These are phyloP conservation scores for Trematomus loennbergii DNA, from an alignment of 2,113 vertebrate species.

Conservation along the genomic window DNA sequence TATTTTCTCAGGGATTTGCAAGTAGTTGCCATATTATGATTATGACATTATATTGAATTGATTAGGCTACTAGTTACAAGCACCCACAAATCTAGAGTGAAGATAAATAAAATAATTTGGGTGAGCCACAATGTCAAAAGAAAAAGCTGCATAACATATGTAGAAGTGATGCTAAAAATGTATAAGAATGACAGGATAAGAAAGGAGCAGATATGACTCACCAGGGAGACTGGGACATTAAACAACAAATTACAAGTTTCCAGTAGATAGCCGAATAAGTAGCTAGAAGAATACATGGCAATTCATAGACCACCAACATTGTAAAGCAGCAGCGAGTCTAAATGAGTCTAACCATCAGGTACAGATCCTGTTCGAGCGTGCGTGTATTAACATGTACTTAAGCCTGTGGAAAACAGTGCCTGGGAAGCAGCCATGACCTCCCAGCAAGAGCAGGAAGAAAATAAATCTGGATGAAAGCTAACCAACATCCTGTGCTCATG, in stretches of 20 bases:
- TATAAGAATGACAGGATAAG: background rate
- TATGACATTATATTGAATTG: background rate
- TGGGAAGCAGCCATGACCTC: slow-evolving; percentile 60
- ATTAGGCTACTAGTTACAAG: background rate
- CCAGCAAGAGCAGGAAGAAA: slow-evolving; percentile 51
- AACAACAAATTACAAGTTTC: slow-evolving; percentile 22
- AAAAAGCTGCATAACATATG: background rate
- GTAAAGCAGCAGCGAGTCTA: slow-evolving; percentile 46
- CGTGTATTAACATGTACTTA: slow-evolving; percentile 69
- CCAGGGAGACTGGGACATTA: slow-evolving; percentile 7
- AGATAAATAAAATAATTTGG: background rate
- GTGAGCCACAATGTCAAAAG: background rate
- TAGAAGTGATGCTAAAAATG: slow-evolving; percentile 9
- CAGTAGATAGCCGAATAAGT: slow-evolving; percentile 13
- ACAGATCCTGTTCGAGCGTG: slow-evolving; percentile 47
- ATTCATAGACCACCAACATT: slow-evolving; percentile 68
- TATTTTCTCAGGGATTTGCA: background rate
- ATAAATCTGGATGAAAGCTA: slow-evolving; percentile 32
- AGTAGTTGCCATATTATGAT: background rate
- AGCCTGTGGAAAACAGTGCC: slow-evolving; percentile 54
- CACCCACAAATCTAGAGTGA: background rate
- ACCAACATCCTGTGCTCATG: slow-evolving; percentile 34
- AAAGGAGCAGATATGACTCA: slow-evolving; percentile 20
- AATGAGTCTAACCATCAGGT: slow-evolving; percentile 70
- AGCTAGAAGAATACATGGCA: slow-evolving; percentile 22